A percentile compares a stretch with the other conserved stretches of the same genome.
These are phyloP conservation scores for Cerastis rubricosa DNA, from an alignment of 2,888 invertebrate species.

Conservation along the genomic window DNA sequence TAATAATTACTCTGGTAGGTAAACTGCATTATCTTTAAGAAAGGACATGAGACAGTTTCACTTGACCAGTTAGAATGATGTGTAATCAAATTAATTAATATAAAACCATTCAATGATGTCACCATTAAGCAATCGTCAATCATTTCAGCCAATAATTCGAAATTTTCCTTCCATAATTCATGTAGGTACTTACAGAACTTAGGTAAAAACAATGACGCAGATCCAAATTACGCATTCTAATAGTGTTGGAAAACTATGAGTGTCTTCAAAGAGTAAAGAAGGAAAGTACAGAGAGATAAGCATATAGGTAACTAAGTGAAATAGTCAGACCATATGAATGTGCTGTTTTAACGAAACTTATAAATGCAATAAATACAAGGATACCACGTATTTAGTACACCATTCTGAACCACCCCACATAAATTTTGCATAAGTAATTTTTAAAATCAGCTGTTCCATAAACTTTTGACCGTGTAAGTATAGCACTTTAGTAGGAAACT, in stretches of 20 bases:
- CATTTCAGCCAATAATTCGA: not conserved
- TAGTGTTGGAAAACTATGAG: not conserved
- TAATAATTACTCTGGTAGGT: not conserved
- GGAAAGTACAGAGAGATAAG: not conserved
- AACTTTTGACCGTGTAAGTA: too few species aligned
- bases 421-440: too few species aligned
- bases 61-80: not conserved
- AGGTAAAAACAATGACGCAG: slow-evolving; percentile 29
- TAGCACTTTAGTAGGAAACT: too few species aligned
- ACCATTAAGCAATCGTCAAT: not conserved
- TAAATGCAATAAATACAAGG: not conserved
- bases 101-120: slow-evolving; percentile 37
- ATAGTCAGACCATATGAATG: not conserved
- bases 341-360: not conserved
- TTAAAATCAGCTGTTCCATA: too few species aligned
- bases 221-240: slow-evolving; percentile 24
- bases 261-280: not conserved
- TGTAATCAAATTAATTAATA: slow-evolving; percentile 3
- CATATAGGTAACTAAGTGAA: not conserved
- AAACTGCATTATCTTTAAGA: slow-evolving; percentile 9
- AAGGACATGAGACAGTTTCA: not conserved
- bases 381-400: too few species aligned
- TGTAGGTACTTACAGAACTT: not conserved
- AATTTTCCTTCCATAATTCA: slow-evolving; percentile 1
- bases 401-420: too few species aligned